Percentiles rank a stretch among this genome's conserved stretches.
Evolutionary conservation across 1,140 invertebrate species (phyloP).

Genomic region (Psix sp.): DNA sequence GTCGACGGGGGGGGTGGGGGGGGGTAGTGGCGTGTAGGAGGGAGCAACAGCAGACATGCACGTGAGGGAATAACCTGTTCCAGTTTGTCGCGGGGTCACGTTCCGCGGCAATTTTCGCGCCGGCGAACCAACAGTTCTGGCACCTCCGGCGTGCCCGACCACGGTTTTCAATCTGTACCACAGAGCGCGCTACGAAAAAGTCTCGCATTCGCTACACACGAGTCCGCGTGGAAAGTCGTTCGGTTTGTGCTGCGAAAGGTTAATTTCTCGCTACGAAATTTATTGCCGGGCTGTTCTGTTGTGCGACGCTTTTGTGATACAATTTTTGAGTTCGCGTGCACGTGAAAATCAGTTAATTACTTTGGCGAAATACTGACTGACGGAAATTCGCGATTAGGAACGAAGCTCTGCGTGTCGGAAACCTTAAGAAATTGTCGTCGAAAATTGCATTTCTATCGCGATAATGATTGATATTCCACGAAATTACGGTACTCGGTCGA

Average conservation of each 20-base stretch:
- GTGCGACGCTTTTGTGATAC: no score
- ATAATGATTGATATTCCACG: conserved; percentile 11
- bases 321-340: no score
- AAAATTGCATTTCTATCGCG: neutral
- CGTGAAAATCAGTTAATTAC: no score
- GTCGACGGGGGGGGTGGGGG: conserved; percentile 3
- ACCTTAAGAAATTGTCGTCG: conserved; percentile 1
- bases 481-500: conserved; percentile 4
- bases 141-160: conserved; percentile 1
- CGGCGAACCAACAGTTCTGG: conserved; percentile 5
- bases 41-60: conserved; percentile 7
- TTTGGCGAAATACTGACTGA: neutral
- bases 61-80: conserved; percentile 56
- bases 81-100: conserved; percentile 46
- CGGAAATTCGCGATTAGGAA: neutral
- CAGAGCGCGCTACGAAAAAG: no score
- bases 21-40: neutral
- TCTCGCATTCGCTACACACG: neutral
- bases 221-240: no score
- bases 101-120: conserved; percentile 28
- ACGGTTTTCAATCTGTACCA: neutral
- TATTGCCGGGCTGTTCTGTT: no score
- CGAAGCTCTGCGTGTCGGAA: neutral
- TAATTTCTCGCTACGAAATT: no score
- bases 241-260: no score